Percentiles rank a stretch among this genome's conserved stretches.
Evolutionary conservation across 2,113 vertebrate genomes (phyloP).

Genomic region (Antennarius striatus): DNA sequence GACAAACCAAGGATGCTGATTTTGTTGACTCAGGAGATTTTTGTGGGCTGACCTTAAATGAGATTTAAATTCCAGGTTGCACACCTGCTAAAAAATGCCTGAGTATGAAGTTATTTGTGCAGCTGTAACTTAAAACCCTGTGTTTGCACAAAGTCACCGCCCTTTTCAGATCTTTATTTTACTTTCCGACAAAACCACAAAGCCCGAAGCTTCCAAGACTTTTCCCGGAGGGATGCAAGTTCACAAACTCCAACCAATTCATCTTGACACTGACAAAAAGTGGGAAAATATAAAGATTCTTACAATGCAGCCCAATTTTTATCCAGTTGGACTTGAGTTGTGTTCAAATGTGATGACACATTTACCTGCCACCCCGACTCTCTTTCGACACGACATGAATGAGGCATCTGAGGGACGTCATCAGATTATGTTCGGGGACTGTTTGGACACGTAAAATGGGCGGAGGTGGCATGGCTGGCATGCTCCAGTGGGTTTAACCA

Average conservation of each 20-base stretch:
- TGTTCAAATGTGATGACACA: slow-evolving; percentile 5
- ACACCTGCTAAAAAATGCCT: slow-evolving; percentile 25
- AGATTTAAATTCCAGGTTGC: slow-evolving; percentile 22
- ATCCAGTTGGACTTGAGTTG: too few relatives aligned
- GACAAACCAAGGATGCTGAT: neutral
- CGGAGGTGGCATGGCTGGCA: slow-evolving; percentile 59
- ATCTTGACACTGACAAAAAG: too few relatives aligned
- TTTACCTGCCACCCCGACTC: slow-evolving; percentile 42
- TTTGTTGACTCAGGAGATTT: slow-evolving; percentile 15
- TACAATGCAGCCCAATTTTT: too few relatives aligned
- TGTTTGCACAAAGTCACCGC: slow-evolving; percentile 5
- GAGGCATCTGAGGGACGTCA: slow-evolving; percentile 24
- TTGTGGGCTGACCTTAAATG: slow-evolving; percentile 22
- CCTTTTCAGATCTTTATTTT: slow-evolving; percentile 20
- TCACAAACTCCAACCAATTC: too few relatives aligned
- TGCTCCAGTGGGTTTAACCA: slow-evolving; percentile 49
- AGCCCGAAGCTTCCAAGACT: neutral
- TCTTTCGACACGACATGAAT: slow-evolving; percentile 2
- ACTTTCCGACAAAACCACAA: slow-evolving; percentile 12
- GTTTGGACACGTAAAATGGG: slow-evolving; percentile 50
- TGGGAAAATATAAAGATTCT: too few relatives aligned
- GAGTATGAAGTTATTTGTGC: slow-evolving; percentile 28
- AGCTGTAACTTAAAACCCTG: slow-evolving; percentile 10
- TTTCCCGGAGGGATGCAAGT: neutral
- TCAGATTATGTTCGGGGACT: slow-evolving; percentile 33